phyloP scores from a whole-genome alignment of 2,888 invertebrate genomes.

The Drosophila phalerata region DNA sequence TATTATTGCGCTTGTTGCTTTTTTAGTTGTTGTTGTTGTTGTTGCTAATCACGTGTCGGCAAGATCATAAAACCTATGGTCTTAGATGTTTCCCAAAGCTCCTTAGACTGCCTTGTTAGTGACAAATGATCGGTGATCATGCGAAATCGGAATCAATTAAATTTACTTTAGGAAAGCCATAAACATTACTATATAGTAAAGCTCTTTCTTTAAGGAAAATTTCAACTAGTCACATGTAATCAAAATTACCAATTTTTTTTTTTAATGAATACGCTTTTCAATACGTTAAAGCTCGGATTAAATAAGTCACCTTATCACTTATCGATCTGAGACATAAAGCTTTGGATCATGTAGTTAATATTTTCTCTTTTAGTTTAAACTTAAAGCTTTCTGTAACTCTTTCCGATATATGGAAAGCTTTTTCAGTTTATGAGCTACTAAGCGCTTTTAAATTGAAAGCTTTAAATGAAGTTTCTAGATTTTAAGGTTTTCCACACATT shows the following conservation, averaged over 20 bases:
- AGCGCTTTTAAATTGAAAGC: neutral
- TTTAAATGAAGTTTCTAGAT: neutral
- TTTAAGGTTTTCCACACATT: neutral
- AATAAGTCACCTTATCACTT: neutral
- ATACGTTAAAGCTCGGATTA: neutral
- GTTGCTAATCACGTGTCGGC: constrained; percentile 36
- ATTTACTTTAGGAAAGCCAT: neutral
- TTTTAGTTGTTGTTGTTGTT: neutral
- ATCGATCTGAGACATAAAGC: neutral
- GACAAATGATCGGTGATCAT: constrained; percentile 9
- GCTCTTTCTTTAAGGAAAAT: neutral
- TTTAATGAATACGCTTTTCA: neutral
- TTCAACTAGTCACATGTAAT: neutral
- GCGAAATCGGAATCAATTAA: neutral
- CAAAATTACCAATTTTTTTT: no score
- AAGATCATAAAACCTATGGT: constrained; percentile 23
- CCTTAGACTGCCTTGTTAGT: constrained; percentile 2
- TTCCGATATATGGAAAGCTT: neutral
- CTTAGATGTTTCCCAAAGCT: constrained; percentile 7
- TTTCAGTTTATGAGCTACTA: neutral
- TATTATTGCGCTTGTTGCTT: constrained; percentile 7
- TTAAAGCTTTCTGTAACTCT: neutral
- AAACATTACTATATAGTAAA: neutral
- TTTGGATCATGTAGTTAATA: no score
- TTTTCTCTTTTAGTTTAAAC: neutral